These are phyloP conservation scores for Andrena chrysosceles DNA, from an alignment of 2,888 invertebrate genomes.

Conservation along the genomic window DNA sequence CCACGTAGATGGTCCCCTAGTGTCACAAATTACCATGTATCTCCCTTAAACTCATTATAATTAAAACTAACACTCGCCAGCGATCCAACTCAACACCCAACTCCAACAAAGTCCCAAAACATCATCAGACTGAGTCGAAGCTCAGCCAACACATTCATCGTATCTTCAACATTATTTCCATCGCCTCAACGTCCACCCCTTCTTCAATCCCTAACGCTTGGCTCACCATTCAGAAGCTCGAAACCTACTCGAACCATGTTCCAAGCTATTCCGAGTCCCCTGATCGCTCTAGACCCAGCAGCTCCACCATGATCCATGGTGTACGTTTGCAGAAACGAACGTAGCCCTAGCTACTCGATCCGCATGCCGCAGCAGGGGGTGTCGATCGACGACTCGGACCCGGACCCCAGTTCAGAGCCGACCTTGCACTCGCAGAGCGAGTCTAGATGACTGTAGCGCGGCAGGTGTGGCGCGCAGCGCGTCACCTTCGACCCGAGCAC, in stretches of 20 bases:
- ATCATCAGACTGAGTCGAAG: not conserved
- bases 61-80: not conserved
- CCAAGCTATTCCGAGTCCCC: not conserved
- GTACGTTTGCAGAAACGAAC: slow-evolving; percentile 77
- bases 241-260: not conserved
- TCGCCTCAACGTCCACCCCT: no score
- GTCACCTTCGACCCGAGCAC: slow-evolving; percentile 75
- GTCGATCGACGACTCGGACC: slow-evolving; percentile 83
- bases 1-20: not conserved
- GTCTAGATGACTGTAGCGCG: slow-evolving; percentile 82
- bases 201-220: no score
- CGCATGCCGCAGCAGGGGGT: slow-evolving; percentile 80
- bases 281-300: not conserved
- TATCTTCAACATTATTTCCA: no score
- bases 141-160: no score
- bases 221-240: no score
- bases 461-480: slow-evolving; percentile 76
- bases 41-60: not conserved
- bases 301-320: not conserved
- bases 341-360: slow-evolving; percentile 80
- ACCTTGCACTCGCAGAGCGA: slow-evolving; percentile 82
- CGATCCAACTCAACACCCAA: not conserved
- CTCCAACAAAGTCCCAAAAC: not conserved
- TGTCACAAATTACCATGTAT: not conserved
- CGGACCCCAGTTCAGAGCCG: slow-evolving; percentile 79